Base-by-base conservation (phyloP, 1,140 invertebrate species). In the Oppia nitens region DNA sequence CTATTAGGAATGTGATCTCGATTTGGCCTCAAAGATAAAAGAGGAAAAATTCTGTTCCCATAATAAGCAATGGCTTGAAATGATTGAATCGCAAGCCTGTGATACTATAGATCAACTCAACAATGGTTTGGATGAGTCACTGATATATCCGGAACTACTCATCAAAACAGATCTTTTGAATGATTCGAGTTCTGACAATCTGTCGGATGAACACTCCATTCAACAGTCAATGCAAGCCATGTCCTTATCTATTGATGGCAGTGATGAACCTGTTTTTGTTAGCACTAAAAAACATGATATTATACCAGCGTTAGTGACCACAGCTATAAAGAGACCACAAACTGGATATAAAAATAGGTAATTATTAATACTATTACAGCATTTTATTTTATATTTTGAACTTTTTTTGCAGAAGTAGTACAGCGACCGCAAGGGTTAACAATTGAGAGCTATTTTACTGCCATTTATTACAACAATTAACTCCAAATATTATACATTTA, bases 21-120 rank as follows among this genome's bases (percentile, higher is more conserved):
- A 88, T 59, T 98, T 92, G 92, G 83, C 85, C 2, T 82, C 81
- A 29, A 79, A 87, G 64, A 94, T 98, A 57, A 87, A 89, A 75
- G 78, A 87, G 62, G 92, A 96, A 73, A 87, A 92, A 65, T 98
- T 98, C 70, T 78, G 88, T 23, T 89, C 87, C 70, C 90, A 98
- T 71, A 98, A 98, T 73, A 84, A 87, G 0, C 90, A 97, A 69
- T 98, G 94, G 95, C 72, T 98, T 51, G 89, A 92, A 66, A 94
- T 97, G 83, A 87, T 97, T 26, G 85, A 87, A 47, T 65, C 64
- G 21, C 53, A 64, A 45, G 58, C 60, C n/a, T 53, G 51, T n/a
- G 64, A 64, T 55, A 62, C 61, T 59, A 60, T 61, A 25, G 57
- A 60, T 49, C 58, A 55, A 24, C 57, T 58, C 48, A 29, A 58